Base-by-base conservation (phyloP, 2,888 invertebrate species). In the Nymphalis c-album region DNA sequence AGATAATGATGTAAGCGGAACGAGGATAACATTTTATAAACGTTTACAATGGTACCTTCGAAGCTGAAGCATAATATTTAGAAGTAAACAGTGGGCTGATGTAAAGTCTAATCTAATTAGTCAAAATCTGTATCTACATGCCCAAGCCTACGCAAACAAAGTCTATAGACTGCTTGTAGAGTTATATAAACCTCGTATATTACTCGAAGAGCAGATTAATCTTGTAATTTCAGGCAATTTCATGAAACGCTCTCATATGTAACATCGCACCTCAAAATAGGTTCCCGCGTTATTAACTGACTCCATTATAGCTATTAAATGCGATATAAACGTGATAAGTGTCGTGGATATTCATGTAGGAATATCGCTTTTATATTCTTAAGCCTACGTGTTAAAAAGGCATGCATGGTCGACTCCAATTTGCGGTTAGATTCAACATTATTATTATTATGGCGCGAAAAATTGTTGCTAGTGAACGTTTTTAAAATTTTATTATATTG, bases 191-290 rank as follows among this genome's bases (percentile, higher is more conserved):
- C 53, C 13, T 18, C 16, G 47, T 62, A 58, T 58, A 59, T 59
- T 62, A 53, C 65, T 60, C 22, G 58, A 40, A 51, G 47, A 59
- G 62, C 40, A 64, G 53, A 70, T 70, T 61, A 68, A 63, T 70
- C 63, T 55, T 53, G 63, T 65, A 63, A 70, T 70, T 65, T 65
- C 62, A 65, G 59, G 64, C 60, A 68, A 68, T 68, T 68, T 68
- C 64, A 64, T 57, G 67, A 70, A 60, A 31, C 53, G 53, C 64
- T 55, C 60, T 55, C 64, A 57, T 47, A 64, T 70, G 64, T 70
- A 62, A 59, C 60, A 60, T 70, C 67, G 67, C 70, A 64, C 68
- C 70, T 70, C 57, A 65, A 63, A 67, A 64, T 70, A 64, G 57
- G 70, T 63, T 70, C 47, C 45, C 64, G 59, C n/a, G 51, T 64